Evolutionary conservation across 1,140 invertebrate species (phyloP), one percentile per base, ranked within the genome.

Genomic region (Monomorium pharaonis): DNA sequence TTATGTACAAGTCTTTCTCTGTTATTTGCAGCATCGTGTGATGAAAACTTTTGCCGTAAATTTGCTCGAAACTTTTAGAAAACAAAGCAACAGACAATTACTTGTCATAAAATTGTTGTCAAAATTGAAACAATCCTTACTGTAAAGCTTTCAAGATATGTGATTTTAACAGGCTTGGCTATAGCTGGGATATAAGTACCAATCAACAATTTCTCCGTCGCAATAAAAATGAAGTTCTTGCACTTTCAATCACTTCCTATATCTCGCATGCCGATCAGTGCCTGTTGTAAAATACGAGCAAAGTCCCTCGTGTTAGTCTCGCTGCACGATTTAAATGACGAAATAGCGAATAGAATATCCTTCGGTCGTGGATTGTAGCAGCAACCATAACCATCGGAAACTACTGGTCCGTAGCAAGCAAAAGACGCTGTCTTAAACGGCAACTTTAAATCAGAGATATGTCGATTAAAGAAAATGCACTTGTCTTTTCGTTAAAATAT

Each of bases 381-480:
- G 90, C 97, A 97, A 5, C 96, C 97, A 93, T 98, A 98, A 33
- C 98, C 98, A 94, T 98, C 96, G 16, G 95, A 94, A 21, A 97
- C 96, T 6, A 97, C 93, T 1, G 98, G 97, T 3, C 97, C 98
- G 93, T 98, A 98, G 87, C 97, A 97, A 97, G 98, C 98, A 90
- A 98, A 98, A 5, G 96, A 97, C 88, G 97, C 96, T 93, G 96
- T 96, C 88, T 96, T 95, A 33, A 96, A 96, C 44, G 97, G 96
- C 62, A 98, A 97, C 96, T 97, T 92, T 47, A 92, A 92, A 86
- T 78, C 65, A 90, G 90, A 90, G 60, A 56, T 85, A 83, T 75
- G 56, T 42, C n/a, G 30, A 74, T 70, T 70, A 49, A n/a, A n/a
- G n/a, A n/a, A n/a, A n/a, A 44, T n/a, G 1, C 14, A 16, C 1